Evolutionary conservation across 1,140 invertebrate species (phyloP).

Genomic region (Procambarus virginalis): DNA sequence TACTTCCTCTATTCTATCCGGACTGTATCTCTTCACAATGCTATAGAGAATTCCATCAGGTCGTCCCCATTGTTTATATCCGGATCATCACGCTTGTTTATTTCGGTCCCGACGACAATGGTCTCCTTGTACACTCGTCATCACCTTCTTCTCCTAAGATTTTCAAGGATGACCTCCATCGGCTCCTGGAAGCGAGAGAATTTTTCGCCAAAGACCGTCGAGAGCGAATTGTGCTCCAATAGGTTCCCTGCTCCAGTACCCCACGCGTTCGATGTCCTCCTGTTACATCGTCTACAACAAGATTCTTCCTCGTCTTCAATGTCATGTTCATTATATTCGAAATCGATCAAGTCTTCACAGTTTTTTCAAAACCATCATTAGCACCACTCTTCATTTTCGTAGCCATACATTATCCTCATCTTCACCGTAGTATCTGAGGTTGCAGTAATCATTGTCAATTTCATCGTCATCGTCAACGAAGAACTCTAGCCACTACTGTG

Average conservation of each 20-base stretch:
- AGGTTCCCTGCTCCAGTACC: not conserved
- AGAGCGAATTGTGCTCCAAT: too few relatives aligned
- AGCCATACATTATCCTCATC: not conserved
- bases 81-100: too few relatives aligned
- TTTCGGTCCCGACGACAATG: not conserved
- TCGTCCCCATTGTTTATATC: not conserved
- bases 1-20: not conserved
- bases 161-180: constrained; percentile 51
- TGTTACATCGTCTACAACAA: constrained; percentile 5
- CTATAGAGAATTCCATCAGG: constrained; percentile 18
- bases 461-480: constrained; percentile 32
- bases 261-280: not conserved
- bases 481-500: constrained; percentile 6
- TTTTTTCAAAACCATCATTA: not conserved
- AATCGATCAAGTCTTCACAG: too few relatives aligned
- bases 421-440: not conserved
- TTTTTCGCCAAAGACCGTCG: not conserved
- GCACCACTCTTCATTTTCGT: not conserved
- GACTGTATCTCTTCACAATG: constrained; percentile 11
- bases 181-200: constrained; percentile 47
- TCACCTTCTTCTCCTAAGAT: constrained; percentile 56
- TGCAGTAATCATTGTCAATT: not conserved
- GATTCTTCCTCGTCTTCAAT: constrained; percentile 21
- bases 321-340: not conserved
- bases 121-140: not conserved